Conservation (phyloP, 2,888 invertebrate genomes). For the Gibbula magus region DNA sequence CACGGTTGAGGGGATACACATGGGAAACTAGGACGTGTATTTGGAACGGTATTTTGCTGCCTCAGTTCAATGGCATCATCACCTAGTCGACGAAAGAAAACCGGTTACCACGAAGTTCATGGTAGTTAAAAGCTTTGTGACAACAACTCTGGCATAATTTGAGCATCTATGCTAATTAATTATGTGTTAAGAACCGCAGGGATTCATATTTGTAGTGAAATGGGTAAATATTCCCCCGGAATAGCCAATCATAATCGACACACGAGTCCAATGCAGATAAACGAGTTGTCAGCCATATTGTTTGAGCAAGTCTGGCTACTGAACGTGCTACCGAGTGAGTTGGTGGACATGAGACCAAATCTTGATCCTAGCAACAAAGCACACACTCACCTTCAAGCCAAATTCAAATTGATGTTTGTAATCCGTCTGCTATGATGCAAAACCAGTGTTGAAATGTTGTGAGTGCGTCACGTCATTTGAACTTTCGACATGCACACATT, state of each 20-base stretch:
- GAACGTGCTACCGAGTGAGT: background rate
- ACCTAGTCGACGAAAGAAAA: background rate
- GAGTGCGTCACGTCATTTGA: slow-evolving; percentile 21
- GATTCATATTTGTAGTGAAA: background rate
- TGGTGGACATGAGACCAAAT: background rate
- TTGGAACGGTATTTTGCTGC: background rate
- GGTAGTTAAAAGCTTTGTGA: background rate
- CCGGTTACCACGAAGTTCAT: background rate
- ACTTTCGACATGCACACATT: slow-evolving; percentile 9
- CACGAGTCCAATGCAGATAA: background rate
- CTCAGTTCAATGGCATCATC: background rate
- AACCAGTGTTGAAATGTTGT: background rate
- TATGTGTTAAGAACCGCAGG: background rate
- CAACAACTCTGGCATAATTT: too few relatives aligned
- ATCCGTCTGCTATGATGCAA: background rate
- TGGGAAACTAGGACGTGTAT: background rate
- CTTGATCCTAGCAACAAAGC: background rate
- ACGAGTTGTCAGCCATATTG: slow-evolving; percentile 22
- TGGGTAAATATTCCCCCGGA: background rate
- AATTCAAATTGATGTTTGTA: background rate
- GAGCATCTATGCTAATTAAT: too few relatives aligned
- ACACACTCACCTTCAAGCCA: slow-evolving; percentile 4
- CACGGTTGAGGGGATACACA: too few relatives aligned
- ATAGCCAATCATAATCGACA: background rate
- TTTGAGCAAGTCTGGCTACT: background rate